Percentiles rank a stretch among this genome's conserved stretches.
phyloP scores from a whole-genome alignment of 2,113 vertebrate species.

The Aegithalos caudatus region DNA sequence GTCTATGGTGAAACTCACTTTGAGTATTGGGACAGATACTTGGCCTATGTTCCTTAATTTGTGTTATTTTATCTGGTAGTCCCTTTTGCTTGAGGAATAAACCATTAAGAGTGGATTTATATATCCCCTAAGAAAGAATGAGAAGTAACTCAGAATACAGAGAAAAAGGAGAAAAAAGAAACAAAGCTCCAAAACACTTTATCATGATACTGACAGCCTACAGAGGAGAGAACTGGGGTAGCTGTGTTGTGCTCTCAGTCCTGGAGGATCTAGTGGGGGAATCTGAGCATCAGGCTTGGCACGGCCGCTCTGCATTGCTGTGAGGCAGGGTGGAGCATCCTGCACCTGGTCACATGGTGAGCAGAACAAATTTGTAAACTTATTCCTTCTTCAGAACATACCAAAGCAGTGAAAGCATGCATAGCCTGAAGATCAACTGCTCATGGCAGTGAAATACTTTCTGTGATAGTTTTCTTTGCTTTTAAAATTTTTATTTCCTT shows the following conservation, averaged over 20 bases:
- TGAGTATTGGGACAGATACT: conserved; percentile 19
- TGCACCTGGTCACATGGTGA: not conserved
- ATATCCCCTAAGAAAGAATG: not conserved
- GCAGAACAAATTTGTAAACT: not conserved
- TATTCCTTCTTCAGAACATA: conserved; percentile 26
- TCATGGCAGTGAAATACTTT: not conserved
- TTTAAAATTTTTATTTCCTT: not conserved
- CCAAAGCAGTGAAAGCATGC: conserved; percentile 47
- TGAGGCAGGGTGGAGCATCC: not conserved
- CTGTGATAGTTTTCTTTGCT: not conserved
- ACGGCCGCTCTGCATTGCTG: not conserved
- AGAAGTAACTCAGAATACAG: not conserved
- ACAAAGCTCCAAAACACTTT: not conserved
- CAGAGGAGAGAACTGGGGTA: not conserved
- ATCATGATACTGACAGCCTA: not conserved
- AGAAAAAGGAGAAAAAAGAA: not conserved
- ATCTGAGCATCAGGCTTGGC: not conserved
- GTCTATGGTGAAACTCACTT: conserved; percentile 2
- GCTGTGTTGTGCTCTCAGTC: not conserved
- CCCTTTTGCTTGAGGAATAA: not conserved
- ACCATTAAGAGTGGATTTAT: not conserved
- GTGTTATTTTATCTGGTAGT: conserved; percentile 22
- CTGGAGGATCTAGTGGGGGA: not conserved
- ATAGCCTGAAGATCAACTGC: not conserved
- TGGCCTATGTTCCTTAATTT: not conserved